phyloP scores from a whole-genome alignment of 2,888 invertebrate genomes.

The Acleris literana region DNA sequence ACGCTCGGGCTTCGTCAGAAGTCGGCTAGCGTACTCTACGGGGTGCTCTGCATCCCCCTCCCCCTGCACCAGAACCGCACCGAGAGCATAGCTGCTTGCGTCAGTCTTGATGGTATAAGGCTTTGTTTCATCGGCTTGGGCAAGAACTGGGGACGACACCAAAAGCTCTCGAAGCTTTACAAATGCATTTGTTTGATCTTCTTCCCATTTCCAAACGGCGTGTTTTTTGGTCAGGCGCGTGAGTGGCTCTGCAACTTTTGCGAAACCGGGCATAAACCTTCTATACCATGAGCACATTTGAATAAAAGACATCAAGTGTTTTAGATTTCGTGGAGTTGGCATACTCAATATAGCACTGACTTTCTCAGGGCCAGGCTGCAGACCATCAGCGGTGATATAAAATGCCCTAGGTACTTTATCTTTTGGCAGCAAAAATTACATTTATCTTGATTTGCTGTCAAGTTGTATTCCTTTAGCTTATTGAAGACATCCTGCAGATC shows the following conservation, averaged over 20 bases:
- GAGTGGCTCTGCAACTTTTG: conserved; percentile 41
- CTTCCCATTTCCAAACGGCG: conserved; percentile 42
- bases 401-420: conserved; percentile 34
- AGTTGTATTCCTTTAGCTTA: conserved; percentile 7
- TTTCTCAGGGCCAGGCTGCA: conserved; percentile 33
- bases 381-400: conserved; percentile 27
- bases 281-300: conserved; percentile 37
- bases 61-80: conserved; percentile 40
- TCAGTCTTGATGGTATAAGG: conserved; percentile 37
- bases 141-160: conserved; percentile 39
- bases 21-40: conserved; percentile 43
- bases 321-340: conserved; percentile 26
- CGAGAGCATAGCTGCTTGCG: conserved; percentile 39
- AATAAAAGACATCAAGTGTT: conserved; percentile 30
- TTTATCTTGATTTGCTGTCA: conserved; percentile 39
- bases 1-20: conserved; percentile 41
- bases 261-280: conserved; percentile 44
- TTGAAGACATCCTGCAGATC: conserved; percentile 41
- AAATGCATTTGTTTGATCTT: conserved; percentile 41
- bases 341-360: conserved; percentile 28
- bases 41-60: conserved; percentile 36
- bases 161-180: conserved; percentile 40
- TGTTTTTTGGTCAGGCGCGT: conserved; percentile 46
- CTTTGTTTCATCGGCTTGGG: conserved; percentile 35
- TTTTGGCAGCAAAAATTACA: conserved; percentile 32